Evolutionary conservation across 2,888 invertebrate species (phyloP).

Genomic region (Catonia carolina): DNA sequence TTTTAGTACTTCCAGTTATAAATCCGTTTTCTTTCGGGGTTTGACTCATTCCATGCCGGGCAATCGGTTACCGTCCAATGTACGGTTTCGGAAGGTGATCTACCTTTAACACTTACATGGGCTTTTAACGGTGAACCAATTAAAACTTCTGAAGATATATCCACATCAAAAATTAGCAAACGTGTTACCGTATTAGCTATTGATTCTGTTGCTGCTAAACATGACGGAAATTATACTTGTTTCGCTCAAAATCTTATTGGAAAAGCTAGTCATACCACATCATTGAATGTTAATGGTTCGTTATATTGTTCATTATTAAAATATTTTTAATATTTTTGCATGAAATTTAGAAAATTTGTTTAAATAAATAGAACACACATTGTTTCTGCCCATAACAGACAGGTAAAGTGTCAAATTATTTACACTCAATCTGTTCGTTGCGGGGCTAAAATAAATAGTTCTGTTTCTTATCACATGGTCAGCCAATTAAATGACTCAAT

Average conservation of each 20-base stretch:
- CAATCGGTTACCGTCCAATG: slow-evolving; percentile 46
- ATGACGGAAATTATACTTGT: slow-evolving; percentile 70
- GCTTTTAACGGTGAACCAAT: slow-evolving; percentile 49
- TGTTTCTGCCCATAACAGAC: too few species aligned
- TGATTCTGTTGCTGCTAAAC: slow-evolving; percentile 61
- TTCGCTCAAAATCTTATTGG: slow-evolving; percentile 64
- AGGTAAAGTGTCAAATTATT: too few species aligned
- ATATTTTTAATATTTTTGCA: background rate
- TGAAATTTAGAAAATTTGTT: background rate
- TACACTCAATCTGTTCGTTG: too few species aligned
- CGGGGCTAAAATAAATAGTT: too few species aligned
- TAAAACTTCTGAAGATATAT: slow-evolving; percentile 36
- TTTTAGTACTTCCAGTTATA: slow-evolving; percentile 32
- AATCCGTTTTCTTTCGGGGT: slow-evolving; percentile 35
- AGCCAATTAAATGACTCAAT: too few species aligned
- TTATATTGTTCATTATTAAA: slow-evolving; percentile 1
- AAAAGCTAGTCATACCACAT: slow-evolving; percentile 40
- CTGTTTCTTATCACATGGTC: too few species aligned
- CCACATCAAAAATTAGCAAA: slow-evolving; percentile 39
- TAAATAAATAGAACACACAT: too few species aligned
- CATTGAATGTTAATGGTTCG: slow-evolving; percentile 34
- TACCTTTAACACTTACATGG: slow-evolving; percentile 62
- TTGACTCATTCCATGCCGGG: slow-evolving; percentile 30
- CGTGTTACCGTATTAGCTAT: slow-evolving; percentile 39
- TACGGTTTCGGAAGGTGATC: slow-evolving; percentile 51